Base-by-base conservation (phyloP, 2,797 vertebrate genomes). In the Sebastes elongatus region DNA sequence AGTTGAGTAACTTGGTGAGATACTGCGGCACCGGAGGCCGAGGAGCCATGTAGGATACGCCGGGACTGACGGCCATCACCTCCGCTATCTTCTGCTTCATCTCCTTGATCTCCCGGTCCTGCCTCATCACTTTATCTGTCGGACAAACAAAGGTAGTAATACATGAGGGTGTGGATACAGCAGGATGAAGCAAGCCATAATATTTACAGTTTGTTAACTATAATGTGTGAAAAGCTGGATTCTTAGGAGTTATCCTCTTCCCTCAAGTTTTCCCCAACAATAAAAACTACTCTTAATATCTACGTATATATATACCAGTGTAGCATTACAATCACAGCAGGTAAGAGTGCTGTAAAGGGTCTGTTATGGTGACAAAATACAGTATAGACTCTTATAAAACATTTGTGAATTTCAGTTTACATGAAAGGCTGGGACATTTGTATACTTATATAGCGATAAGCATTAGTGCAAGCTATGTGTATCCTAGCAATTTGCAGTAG, bases 81-180 rank as follows among this genome's bases (percentile, higher is more conserved):
- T 97, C 96, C 0, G 96, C 96, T 2, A 96, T 96, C 89, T 95
- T 96, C 92, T 96, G 95, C 86, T 97, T 96, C 95, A 96, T 96
- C 85, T 95, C 93, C n/a, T 93, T 82, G 23, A 96, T 96, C 89
- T 97, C 96, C 55, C 95, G 91, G 80, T 97, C 95, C 90, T 96
- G 96, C 85, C 93, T 96, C 80, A 95, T 78, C 76, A 96, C 88
- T 83, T 95, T 96, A 83, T 95, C 96, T 97, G 90, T 38, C 14
- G 10, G 55, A 75, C 11, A 65, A 11, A 70, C 18, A 76, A 53
- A 70, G 7, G 18, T 1, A 9, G 23, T 1, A 7, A 35, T 0
- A 46, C 1, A 22, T 74, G 22, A 73, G n/a, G 14, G 62, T 0
- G n/a, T 13, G 13, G 59, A 71, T 4, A 28, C 32, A 3, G n/a